phyloP scores from a whole-genome alignment of 2,113 vertebrate species.

The Mustela lutreola region DNA sequence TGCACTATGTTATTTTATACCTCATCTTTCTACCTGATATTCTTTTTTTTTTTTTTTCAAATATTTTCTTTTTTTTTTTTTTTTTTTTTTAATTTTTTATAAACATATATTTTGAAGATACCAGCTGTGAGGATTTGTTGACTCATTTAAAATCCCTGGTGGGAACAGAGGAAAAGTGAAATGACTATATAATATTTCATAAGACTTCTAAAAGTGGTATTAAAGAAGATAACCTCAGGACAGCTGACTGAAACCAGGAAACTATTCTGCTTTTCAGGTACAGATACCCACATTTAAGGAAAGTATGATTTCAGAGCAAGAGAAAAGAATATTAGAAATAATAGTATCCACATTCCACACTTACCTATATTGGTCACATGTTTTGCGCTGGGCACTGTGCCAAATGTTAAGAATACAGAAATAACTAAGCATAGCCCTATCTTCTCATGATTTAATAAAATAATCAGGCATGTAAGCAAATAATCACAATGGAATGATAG shows the following conservation, averaged over 20 bases:
- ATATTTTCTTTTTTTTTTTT: too few species aligned
- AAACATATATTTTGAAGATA: too few species aligned
- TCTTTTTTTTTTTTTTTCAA: too few species aligned
- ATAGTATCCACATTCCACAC: neutral
- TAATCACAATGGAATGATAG: neutral
- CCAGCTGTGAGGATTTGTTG: neutral
- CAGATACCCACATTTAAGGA: neutral
- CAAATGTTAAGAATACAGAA: slow-evolving; percentile 11
- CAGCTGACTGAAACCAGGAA: neutral
- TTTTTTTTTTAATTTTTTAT: too few species aligned
- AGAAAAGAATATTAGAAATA: neutral
- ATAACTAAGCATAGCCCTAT: neutral
- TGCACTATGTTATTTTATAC: neutral
- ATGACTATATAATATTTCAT: neutral
- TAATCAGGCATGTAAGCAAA: neutral
- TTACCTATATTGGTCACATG: neutral
- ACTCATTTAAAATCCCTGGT: slow-evolving; percentile 5
- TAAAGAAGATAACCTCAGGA: neutral
- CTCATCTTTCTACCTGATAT: neutral
- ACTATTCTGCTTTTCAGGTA: neutral
- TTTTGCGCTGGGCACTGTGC: neutral
- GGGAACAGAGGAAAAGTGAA: neutral
- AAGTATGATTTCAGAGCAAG: neutral
- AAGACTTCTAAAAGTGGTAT: neutral
- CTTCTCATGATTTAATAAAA: neutral